Conservation (phyloP, 2,113 vertebrate species). For the Trogon surrucura region DNA sequence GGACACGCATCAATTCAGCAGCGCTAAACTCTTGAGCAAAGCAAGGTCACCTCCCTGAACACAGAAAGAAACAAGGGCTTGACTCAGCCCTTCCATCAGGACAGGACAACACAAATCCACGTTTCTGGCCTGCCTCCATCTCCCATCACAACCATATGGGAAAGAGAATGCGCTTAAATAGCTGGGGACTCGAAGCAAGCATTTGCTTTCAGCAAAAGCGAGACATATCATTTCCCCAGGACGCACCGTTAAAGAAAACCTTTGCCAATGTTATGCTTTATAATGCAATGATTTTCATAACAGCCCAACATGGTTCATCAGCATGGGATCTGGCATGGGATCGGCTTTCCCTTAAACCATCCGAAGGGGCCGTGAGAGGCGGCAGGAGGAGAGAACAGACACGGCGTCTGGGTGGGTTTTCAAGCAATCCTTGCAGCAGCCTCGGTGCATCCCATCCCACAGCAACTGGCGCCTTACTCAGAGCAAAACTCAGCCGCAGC, state of each 20-base stretch:
- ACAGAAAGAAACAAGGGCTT: background rate
- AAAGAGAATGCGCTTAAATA: background rate
- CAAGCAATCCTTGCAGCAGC: background rate
- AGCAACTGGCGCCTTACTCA: rapidly evolving
- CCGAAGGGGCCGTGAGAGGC: background rate
- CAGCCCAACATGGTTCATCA: slow-evolving; percentile 39
- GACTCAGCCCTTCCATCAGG: background rate
- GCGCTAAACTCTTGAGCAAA: background rate
- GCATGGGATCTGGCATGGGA: slow-evolving; percentile 29
- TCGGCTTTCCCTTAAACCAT: background rate
- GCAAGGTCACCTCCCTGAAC: background rate
- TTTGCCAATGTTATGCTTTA: slow-evolving; percentile 47
- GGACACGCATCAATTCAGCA: rapidly evolving
- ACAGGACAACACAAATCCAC: background rate
- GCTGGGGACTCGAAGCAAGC: background rate
- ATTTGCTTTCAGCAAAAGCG: background rate
- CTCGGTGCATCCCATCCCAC: background rate
- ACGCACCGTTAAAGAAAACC: slow-evolving; percentile 1
- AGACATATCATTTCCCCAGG: background rate
- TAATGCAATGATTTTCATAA: slow-evolving; percentile 15
- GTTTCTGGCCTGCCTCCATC: background rate
- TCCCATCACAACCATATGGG: background rate
- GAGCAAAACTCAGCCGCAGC: rapidly evolving
- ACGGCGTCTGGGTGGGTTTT: background rate
- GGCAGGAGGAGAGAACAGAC: background rate